These are phyloP conservation scores for Melieria picta DNA, from an alignment of 2,888 invertebrate genomes.

Conservation along the genomic window DNA sequence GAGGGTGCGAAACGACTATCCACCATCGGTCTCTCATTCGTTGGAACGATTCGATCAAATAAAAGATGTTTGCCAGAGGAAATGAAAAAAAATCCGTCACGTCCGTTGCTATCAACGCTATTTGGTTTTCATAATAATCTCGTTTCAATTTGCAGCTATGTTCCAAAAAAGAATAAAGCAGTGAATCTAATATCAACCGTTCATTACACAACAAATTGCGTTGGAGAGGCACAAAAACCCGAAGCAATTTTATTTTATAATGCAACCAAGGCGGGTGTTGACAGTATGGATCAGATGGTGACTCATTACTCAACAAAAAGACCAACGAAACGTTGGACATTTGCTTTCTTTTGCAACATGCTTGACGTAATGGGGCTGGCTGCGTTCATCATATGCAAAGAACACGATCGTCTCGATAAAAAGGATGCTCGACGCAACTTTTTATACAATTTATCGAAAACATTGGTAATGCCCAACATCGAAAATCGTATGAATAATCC, in stretches of 20 bases:
- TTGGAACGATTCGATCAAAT: constrained; percentile 36
- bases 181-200: constrained; percentile 38
- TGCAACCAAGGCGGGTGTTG: constrained; percentile 33
- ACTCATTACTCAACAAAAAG: constrained; percentile 37
- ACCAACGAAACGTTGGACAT: constrained; percentile 34
- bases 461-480: no score
- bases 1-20: constrained; percentile 26
- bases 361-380: constrained; percentile 22
- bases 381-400: no score
- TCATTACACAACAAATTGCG: constrained; percentile 33
- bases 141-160: constrained; percentile 33
- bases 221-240: constrained; percentile 38
- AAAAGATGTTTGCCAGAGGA: constrained; percentile 36
- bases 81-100: constrained; percentile 31
- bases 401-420: no score
- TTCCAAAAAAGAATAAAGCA: constrained; percentile 36
- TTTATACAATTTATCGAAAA: no score
- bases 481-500: no score
- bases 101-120: constrained; percentile 28
- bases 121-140: constrained; percentile 39
- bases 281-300: constrained; percentile 37
- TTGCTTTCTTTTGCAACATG: constrained; percentile 40
- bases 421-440: no score
- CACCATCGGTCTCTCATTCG: constrained; percentile 34
- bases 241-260: constrained; percentile 41